phyloP scores from a whole-genome alignment of 2,888 invertebrate genomes.

The Andrena bucephala region DNA sequence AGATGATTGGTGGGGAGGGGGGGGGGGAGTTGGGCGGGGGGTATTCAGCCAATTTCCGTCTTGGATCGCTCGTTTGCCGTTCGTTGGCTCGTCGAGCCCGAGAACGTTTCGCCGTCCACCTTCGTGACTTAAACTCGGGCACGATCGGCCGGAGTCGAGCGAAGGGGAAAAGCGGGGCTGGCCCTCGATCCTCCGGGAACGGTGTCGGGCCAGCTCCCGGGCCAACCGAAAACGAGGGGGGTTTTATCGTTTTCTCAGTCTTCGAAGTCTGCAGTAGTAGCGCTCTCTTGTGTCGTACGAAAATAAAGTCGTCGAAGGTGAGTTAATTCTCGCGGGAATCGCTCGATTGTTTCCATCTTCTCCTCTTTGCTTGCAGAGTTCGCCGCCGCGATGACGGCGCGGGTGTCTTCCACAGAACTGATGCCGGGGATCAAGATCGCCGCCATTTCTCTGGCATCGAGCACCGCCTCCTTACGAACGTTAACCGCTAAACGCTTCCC shows the following conservation, averaged over 20 bases:
- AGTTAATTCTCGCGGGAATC: constrained; percentile 67
- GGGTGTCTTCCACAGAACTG: neutral
- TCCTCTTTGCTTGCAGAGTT: neutral
- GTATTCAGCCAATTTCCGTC: constrained; percentile 33
- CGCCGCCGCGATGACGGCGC: neutral
- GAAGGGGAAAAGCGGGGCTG: neutral
- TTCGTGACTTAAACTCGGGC: neutral
- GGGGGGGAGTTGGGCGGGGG: neutral
- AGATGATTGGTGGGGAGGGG: neutral
- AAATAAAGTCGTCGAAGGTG: constrained; percentile 69
- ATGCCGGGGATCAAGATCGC: neutral
- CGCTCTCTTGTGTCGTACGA: constrained; percentile 55
- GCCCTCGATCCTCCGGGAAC: neutral
- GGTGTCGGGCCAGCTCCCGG: neutral
- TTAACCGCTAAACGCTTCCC: constrained; percentile 29
- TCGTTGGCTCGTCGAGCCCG: neutral
- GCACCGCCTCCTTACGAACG: constrained; percentile 9
- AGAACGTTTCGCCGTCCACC: neutral
- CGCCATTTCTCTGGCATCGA: neutral
- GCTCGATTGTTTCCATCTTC: constrained; percentile 54
- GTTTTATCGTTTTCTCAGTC: constrained; percentile 62
- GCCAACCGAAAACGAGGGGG: constrained; percentile 39
- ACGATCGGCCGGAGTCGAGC: neutral
- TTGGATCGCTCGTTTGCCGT: neutral
- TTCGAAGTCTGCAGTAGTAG: constrained; percentile 64